These are phyloP conservation scores for Cyclophora punctaria DNA, from an alignment of 2,888 invertebrate species.

Conservation along the genomic window DNA sequence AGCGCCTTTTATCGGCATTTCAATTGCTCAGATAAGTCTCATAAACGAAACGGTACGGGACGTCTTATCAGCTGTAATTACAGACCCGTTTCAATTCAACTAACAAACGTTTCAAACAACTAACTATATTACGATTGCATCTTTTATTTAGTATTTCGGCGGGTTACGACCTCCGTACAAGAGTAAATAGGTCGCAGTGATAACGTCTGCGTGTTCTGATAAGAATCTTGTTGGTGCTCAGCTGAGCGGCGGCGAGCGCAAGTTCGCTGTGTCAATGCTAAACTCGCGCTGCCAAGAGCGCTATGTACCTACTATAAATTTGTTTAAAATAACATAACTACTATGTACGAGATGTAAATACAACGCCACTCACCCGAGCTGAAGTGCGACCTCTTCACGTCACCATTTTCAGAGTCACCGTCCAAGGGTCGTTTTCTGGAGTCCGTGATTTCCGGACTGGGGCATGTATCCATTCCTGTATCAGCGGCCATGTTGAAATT, in stretches of 20 bases:
- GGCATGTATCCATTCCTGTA: conserved; percentile 95
- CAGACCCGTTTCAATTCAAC: conserved; percentile 26
- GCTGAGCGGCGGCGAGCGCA: conserved; percentile 46
- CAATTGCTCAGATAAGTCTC: conserved; percentile 27
- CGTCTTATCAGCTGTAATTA: conserved; percentile 31
- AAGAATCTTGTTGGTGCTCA: conserved; percentile 64
- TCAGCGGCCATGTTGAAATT: conserved; percentile 90
- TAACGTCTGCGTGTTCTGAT: conserved; percentile 58
- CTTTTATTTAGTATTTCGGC: conserved; percentile 29
- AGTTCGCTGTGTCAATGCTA: conserved; percentile 62
- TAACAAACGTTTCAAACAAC: conserved; percentile 22
- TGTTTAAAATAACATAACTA: too few relatives aligned
- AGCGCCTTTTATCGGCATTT: conserved; percentile 37
- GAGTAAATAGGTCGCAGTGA: conserved; percentile 64
- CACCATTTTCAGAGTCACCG: conserved; percentile 90
- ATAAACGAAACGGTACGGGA: conserved; percentile 23
- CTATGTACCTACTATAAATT: conserved; percentile 45
- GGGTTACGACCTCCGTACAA: conserved; percentile 49
- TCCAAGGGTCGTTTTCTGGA: conserved; percentile 93
- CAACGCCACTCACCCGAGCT: conserved; percentile 83
- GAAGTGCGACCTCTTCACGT: conserved; percentile 92
- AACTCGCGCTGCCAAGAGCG: conserved; percentile 61
- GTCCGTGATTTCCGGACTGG: conserved; percentile 93
- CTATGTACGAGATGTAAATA: conserved; percentile 26
- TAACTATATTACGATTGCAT: conserved; percentile 16